These are phyloP conservation scores for Tethea ocularis DNA, from an alignment of 2,888 invertebrate genomes.

Conservation along the genomic window DNA sequence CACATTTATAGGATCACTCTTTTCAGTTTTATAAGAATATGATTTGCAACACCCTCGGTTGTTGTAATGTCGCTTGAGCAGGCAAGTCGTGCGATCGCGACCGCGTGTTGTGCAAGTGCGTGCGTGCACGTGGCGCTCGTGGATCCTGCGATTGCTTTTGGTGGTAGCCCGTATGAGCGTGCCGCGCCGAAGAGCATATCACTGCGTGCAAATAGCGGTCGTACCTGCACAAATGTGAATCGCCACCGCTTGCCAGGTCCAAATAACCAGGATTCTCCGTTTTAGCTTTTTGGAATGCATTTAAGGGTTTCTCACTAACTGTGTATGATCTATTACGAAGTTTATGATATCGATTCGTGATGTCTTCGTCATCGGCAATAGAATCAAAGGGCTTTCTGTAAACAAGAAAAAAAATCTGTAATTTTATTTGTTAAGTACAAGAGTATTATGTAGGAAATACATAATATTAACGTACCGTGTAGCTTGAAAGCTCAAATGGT, in stretches of 20 bases:
- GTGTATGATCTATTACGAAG: constrained; percentile 81
- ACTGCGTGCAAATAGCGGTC: constrained; percentile 86
- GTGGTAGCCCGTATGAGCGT: constrained; percentile 76
- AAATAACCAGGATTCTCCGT: constrained; percentile 76
- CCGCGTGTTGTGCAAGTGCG: constrained; percentile 51
- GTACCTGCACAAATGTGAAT: constrained; percentile 81
- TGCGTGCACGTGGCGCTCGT: constrained; percentile 37
- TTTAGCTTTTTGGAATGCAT: constrained; percentile 70
- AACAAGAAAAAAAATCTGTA: constrained; percentile 28
- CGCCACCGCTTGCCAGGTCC: constrained; percentile 85
- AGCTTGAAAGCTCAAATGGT: constrained; percentile 93
- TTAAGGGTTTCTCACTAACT: constrained; percentile 71
- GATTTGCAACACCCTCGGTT: constrained; percentile 76
- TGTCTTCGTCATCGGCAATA: constrained; percentile 68
- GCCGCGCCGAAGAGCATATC: constrained; percentile 82
- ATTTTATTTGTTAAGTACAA: not conserved
- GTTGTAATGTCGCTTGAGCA: constrained; percentile 47
- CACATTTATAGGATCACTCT: constrained; percentile 17
- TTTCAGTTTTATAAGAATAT: constrained; percentile 77
- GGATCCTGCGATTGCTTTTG: constrained; percentile 62
- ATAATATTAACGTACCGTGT: constrained; percentile 88
- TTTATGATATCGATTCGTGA: constrained; percentile 69
- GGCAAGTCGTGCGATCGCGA: constrained; percentile 74
- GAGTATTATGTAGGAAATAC: too few relatives aligned
- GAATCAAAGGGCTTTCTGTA: constrained; percentile 84